Evolutionary conservation across 2,888 invertebrate genomes (phyloP), one percentile per base, ranked within the genome.

Genomic region (Rhingia campestris): DNA sequence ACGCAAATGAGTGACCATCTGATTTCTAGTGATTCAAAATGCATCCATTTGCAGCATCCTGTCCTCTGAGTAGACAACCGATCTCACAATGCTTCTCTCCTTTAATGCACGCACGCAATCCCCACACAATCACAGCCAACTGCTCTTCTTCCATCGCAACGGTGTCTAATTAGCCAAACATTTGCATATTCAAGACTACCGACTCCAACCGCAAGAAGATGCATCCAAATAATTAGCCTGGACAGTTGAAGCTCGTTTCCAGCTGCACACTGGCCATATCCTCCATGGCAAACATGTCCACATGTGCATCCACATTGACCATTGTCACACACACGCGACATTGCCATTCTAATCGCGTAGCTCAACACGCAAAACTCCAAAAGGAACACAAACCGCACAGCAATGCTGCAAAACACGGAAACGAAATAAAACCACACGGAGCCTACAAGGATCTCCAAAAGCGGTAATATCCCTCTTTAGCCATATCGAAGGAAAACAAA

Each of bases 161-260:
- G 41, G 67, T 51, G 56, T 51, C 81, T 82, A 82, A 82, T 82
- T 82, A 82, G 81, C 72, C 35, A 14, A 10, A 49, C 30, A 77
- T 82, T 82, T 73, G 77, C 77, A 82, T 77, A 72, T 67, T 61
- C 66, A 54, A 63, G 33, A 43, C 30, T n/a, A 69, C 41, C 56
- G 39, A 32, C 45, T 14, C 35, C 45, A 33, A 58, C 33, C 37
- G 12, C 22, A 51, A 22, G 53, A 64, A 64, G 74, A 63, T 37
- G 32, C 35, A 59, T 43, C 43, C 32, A 59, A 81, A 82, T 67
- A 82, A 81, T 81, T 76, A 81, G 81, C 67, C 35, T 49, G 47
- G 7, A 43, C 53, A 70, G 41, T 72, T 72, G 32, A 81, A 49
- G 76, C 64, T 70, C 64, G 70, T 61, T 47, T 37, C 45, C 45